A percentile compares a stretch with the other conserved stretches of the same genome.
phyloP scores from a whole-genome alignment of 2,888 invertebrate species.

The Dryobota labecula region DNA sequence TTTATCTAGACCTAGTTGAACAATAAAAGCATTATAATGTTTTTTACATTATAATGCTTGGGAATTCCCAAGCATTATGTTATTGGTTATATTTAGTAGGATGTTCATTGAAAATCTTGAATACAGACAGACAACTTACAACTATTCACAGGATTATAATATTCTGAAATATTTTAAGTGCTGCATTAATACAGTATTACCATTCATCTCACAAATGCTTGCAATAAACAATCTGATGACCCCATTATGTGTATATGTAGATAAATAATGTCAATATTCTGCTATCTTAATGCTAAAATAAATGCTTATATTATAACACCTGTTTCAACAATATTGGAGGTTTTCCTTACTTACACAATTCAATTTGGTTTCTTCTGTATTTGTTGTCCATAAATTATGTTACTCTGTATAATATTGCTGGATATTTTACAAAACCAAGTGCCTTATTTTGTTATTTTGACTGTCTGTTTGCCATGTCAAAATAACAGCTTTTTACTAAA shows the following conservation, averaged over 20 bases:
- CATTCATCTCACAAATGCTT: background rate
- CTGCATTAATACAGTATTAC: background rate
- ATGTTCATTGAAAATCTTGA: background rate
- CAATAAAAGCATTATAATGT: too few species aligned
- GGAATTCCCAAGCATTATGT: background rate
- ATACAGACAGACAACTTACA: background rate
- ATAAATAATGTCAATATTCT: conserved; percentile 27
- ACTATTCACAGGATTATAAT: background rate
- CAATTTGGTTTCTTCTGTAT: background rate
- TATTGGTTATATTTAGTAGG: background rate
- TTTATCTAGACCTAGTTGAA: too few species aligned
- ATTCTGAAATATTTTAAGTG: too few species aligned
- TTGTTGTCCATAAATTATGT: background rate
- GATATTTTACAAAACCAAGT: background rate
- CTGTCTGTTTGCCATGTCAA: too few species aligned
- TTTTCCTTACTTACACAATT: background rate
- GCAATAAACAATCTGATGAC: background rate
- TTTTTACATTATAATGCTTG: too few species aligned
- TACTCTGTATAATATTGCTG: background rate
- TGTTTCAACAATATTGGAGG: conserved; percentile 30
- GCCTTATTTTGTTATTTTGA: too few species aligned
- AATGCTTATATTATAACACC: conserved; percentile 14
- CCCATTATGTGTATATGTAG: conserved; percentile 1
- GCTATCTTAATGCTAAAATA: background rate
- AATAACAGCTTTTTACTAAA: too few species aligned